These are phyloP conservation scores for Acipenser ruthenus DNA, from an alignment of 2,797 vertebrate genomes.

Conservation along the genomic window DNA sequence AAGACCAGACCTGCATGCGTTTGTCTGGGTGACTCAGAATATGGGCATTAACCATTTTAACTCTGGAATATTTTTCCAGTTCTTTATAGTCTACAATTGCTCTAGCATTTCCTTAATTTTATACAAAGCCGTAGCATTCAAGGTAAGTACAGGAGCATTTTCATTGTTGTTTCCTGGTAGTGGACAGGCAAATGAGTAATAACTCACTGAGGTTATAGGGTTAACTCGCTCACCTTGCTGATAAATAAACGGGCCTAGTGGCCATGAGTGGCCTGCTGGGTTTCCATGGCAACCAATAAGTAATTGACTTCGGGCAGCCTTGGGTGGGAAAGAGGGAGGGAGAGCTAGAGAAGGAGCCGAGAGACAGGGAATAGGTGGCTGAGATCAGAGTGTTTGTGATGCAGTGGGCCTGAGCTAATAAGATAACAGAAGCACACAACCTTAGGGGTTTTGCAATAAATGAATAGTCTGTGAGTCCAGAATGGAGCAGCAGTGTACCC, in stretches of 20 bases:
- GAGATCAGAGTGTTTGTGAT: constrained; percentile 1
- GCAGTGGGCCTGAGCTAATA: neutral
- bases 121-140: neutral
- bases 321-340: constrained; percentile 18
- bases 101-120: too few relatives aligned
- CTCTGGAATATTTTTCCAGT: too few relatives aligned
- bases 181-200: neutral
- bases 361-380: neutral
- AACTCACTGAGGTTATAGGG: constrained; percentile 9
- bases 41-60: neutral
- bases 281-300: constrained; percentile 36
- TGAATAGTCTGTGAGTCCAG: too few relatives aligned
- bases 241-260: constrained; percentile 21
- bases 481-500: neutral
- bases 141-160: neutral
- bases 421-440: neutral
- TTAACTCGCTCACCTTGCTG: constrained; percentile 21
- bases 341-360: constrained; percentile 13
- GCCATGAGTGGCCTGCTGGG: constrained; percentile 14
- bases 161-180: too few relatives aligned
- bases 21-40: neutral
- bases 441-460: neutral
- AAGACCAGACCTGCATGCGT: too few relatives aligned
- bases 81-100: too few relatives aligned
- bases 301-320: constrained; percentile 20